A percentile compares a stretch with the other conserved stretches of the same genome.
These are phyloP conservation scores for Eospalax fontanierii DNA, from an alignment of 2,797 vertebrate species.

Conservation along the genomic window DNA sequence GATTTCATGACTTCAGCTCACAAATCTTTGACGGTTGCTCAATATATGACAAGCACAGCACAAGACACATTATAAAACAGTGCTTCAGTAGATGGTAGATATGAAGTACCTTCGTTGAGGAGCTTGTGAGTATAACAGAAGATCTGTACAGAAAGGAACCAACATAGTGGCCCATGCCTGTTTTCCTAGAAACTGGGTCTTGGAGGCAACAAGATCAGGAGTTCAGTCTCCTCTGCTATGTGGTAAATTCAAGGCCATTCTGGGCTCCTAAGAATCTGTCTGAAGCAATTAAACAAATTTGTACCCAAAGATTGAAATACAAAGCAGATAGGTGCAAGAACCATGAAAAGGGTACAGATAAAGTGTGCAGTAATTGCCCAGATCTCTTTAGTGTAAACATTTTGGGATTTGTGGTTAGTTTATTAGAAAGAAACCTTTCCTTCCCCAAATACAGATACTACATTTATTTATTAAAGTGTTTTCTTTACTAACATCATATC, in stretches of 20 bases:
- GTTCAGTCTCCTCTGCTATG: no score
- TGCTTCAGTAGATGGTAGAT: neutral
- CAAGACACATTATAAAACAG: neutral
- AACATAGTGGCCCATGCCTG: neutral
- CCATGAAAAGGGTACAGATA: neutral
- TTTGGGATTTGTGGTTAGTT: conserved; percentile 42
- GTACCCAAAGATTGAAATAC: neutral
- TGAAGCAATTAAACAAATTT: no score
- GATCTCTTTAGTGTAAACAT: neutral
- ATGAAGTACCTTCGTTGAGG: conserved; percentile 16
- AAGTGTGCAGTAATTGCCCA: neutral
- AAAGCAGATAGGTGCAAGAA: neutral
- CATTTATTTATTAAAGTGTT: conserved; percentile 34
- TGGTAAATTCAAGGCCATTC: neutral
- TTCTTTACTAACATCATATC: conserved; percentile 23
- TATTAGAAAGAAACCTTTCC: neutral
- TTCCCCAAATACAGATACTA: conserved; percentile 32
- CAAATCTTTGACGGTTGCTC: neutral
- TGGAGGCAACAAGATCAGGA: neutral
- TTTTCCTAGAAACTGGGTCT: neutral
- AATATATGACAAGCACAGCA: neutral
- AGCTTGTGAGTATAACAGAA: neutral
- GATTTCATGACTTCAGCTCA: conserved; percentile 38
- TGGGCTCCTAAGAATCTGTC: no score
- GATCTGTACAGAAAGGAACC: neutral